Percentiles rank a stretch among this genome's conserved stretches.
Conservation (phyloP, 2,797 vertebrate genomes). For the Cynopterus sphinx region DNA sequence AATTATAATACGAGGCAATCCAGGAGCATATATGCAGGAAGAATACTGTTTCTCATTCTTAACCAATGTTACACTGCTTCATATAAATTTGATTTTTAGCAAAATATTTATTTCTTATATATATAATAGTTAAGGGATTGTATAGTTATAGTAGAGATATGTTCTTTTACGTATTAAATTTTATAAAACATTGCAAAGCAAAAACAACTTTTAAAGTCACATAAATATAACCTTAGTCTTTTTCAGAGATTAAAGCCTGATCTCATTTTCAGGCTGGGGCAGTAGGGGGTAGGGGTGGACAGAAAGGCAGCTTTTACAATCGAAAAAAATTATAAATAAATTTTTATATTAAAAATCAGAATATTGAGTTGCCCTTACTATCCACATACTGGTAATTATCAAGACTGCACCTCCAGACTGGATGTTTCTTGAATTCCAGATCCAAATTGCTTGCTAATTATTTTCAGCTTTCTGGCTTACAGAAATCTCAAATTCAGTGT, state of each 20-base stretch:
- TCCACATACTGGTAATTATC: not conserved
- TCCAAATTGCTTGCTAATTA: not conserved
- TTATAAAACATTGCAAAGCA: not conserved
- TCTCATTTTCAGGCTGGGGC: not conserved
- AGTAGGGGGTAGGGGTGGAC: no score
- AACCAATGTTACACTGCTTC: not conserved
- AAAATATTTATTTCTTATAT: not conserved
- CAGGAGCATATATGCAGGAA: not conserved
- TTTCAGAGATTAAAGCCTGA: not conserved
- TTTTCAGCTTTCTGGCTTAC: not conserved
- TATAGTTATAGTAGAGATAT: not conserved
- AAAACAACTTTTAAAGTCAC: not conserved
- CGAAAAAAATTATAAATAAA: not conserved
- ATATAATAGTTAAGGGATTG: not conserved
- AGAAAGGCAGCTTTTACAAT: not conserved
- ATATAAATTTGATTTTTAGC: not conserved
- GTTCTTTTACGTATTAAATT: not conserved
- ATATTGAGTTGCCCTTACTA: not conserved
- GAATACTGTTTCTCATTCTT: not conserved
- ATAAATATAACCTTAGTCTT: not conserved
- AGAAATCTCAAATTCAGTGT: not conserved
- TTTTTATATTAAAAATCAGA: not conserved
- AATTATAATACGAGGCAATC: not conserved
- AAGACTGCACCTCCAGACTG: not conserved
- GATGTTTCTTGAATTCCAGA: not conserved